Conservation (phyloP, 2,113 vertebrate species). For the Chauna torquata region DNA sequence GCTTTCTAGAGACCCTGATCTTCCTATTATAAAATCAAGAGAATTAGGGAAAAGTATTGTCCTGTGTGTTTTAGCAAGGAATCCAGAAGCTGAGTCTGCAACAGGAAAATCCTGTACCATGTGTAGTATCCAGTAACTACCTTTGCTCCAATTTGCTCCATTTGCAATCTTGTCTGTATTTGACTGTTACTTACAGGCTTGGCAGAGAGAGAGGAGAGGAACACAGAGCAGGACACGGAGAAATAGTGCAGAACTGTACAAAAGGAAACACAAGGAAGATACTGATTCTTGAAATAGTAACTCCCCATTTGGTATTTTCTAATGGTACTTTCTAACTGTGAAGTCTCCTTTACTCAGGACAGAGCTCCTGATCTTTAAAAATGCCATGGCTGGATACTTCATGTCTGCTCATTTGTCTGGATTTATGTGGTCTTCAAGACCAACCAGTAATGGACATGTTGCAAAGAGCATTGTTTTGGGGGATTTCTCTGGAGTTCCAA, state of each 20-base stretch:
- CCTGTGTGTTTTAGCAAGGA: neutral
- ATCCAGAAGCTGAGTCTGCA: neutral
- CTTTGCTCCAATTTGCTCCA: neutral
- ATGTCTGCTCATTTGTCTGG: neutral
- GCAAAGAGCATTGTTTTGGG: neutral
- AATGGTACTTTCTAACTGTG: rapidly evolving
- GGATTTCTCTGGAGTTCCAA: neutral
- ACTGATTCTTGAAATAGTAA: neutral
- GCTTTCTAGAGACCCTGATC: neutral
- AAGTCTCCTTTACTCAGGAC: neutral
- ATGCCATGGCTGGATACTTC: neutral
- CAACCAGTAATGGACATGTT: neutral
- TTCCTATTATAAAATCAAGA: neutral
- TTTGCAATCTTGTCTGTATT: neutral
- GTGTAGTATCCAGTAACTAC: neutral
- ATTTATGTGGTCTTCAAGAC: neutral
- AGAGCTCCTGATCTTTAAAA: neutral
- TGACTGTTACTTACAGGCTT: neutral
- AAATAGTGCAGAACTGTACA: neutral
- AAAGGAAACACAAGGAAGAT: neutral
- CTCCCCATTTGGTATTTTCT: neutral
- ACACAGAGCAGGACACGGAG: neutral
- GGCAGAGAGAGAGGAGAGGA: neutral
- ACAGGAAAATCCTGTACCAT: neutral
- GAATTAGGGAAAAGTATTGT: neutral